Conservation (phyloP, 2,888 invertebrate genomes). For the Synergus japonicus region DNA sequence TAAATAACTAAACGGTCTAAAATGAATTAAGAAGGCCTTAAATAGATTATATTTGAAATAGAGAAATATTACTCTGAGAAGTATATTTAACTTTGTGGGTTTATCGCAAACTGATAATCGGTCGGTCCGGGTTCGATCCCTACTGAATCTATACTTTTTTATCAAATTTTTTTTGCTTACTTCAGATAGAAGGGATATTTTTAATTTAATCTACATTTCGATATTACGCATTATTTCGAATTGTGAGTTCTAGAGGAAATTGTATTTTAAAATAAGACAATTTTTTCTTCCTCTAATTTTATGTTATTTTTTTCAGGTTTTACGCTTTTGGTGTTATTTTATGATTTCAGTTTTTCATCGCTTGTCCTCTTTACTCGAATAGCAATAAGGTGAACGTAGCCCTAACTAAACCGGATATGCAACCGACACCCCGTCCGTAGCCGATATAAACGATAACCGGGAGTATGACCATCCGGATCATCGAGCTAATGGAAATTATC, state of each 20-base stretch:
- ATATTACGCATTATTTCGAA: not conserved
- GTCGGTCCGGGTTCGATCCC: not conserved
- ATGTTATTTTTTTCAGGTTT: not conserved
- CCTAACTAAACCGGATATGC: slow-evolving; percentile 51
- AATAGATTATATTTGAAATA: not conserved
- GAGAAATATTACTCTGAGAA: not conserved
- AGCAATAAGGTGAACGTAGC: slow-evolving; percentile 49
- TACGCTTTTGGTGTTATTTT: not conserved
- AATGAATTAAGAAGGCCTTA: not conserved
- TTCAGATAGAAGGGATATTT: too few relatives aligned
- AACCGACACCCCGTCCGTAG: slow-evolving; percentile 50
- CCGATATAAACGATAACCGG: slow-evolving; percentile 49
- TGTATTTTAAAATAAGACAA: not conserved
- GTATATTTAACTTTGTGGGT: not conserved
- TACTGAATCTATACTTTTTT: not conserved
- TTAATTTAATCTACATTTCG: too few relatives aligned
- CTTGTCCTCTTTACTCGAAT: slow-evolving; percentile 36
- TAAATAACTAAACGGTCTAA: not conserved
- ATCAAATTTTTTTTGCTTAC: not conserved
- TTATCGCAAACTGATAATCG: not conserved
- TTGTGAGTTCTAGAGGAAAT: not conserved
- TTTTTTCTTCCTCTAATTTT: not conserved
- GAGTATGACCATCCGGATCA: slow-evolving; percentile 23
- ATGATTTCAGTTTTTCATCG: slow-evolving; percentile 2
- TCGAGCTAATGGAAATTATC: slow-evolving; percentile 1